A percentile compares a stretch with the other conserved stretches of the same genome.
Evolutionary conservation across 2,797 vertebrate species (phyloP).

Genomic region (Nyctalus aviator): DNA sequence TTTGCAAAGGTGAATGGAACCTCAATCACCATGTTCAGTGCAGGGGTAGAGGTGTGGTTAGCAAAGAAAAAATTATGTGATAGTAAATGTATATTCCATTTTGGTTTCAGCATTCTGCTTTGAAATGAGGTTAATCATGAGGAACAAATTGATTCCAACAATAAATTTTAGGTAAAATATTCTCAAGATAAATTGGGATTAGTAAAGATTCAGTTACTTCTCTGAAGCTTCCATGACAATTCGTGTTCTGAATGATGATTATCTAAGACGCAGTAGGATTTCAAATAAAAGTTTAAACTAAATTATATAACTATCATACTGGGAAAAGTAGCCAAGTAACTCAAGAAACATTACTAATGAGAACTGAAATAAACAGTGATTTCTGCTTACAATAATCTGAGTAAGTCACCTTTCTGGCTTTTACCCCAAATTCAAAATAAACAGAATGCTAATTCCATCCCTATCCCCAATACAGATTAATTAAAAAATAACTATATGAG

Average conservation of each 20-base stretch:
- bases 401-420: conserved; percentile 31
- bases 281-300: conserved; percentile 52
- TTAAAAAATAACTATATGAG: conserved; percentile 51
- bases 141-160: neutral
- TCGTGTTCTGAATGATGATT: neutral
- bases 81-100: neutral
- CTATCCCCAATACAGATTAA: conserved; percentile 15
- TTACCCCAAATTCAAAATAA: conserved; percentile 41
- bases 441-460: neutral
- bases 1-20: neutral
- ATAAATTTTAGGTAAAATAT: conserved; percentile 30
- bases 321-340: neutral
- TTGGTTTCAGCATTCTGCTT: neutral
- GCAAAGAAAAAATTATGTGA: neutral
- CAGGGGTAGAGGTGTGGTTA: neutral
- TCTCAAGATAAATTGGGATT: neutral
- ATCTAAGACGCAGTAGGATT: neutral
- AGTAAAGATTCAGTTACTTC: neutral
- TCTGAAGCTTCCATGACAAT: neutral
- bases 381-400: conserved; percentile 44
- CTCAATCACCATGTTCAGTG: neutral
- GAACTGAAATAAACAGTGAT: conserved; percentile 43
- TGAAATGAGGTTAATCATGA: conserved; percentile 27
- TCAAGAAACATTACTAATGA: neutral
- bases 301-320: neutral